Evolutionary conservation across 2,113 vertebrate genomes (phyloP), one percentile per base, ranked within the genome.

Genomic region (Cololabis saira): DNA sequence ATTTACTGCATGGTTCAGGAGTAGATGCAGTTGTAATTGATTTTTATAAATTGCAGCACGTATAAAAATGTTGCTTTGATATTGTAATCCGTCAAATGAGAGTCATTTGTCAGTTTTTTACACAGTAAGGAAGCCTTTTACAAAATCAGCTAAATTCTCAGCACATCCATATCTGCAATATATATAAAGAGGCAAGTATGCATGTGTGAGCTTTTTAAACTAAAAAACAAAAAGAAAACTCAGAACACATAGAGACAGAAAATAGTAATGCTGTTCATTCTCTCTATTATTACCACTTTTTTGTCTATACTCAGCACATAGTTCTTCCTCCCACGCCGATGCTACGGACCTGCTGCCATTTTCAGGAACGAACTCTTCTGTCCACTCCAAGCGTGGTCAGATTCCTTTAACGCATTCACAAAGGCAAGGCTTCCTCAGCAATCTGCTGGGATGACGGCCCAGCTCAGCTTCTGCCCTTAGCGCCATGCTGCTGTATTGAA

Each of bases 401-500:
- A 79, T 85, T 83, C 86, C 76, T 90, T 76, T 70, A 84, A 83
- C 69, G 59, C 79, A 75, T 77, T 87, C 65, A 52, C 83, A 79
- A 80, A 80, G 78, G 85, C 78, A 74, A 86, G 71, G 63, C 83
- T 88, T 88, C 87, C 82, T 90, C 88, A 86, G 85, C 89, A 91
- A 72, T 88, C 82, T 48, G 52, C 59, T 33, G 9, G 57, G 69
- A 82, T 62, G 1, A 78, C 63, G 11, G 58, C 69, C 67, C 80
- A 68, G 85, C 89, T 85, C 71, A 74, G 85, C 67, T 76, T 61
- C 76, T 72, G 80, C 84, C 67, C 69, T 78, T 64, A 13, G 66
- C 63, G 67, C 71, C 45, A 50, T 48, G 67, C 57, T 65, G 76
- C 70, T 79, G 66, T 87, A 91, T 87, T 76, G 88, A 93, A 88